Percentiles rank a stretch among this genome's conserved stretches.
These are phyloP conservation scores for Ectemnius continuus DNA, from an alignment of 2,888 invertebrate genomes.

Conservation along the genomic window DNA sequence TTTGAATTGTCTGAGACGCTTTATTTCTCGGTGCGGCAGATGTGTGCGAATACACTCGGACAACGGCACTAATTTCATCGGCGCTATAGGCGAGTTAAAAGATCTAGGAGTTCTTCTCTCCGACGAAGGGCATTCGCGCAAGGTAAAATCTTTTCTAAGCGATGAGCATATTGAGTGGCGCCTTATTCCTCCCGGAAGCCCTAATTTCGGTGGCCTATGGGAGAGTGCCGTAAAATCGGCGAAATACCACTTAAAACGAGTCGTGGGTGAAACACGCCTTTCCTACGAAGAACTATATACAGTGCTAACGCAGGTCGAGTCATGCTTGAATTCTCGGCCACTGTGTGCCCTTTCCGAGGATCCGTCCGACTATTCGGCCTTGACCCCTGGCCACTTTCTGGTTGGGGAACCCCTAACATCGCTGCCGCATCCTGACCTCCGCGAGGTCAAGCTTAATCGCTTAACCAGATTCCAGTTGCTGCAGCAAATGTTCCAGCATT, in stretches of 20 bases:
- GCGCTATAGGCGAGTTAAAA: background rate
- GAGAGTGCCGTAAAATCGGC: slow-evolving; percentile 43
- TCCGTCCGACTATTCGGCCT: slow-evolving; percentile 32
- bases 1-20: background rate
- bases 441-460: too few relatives aligned
- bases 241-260: slow-evolving; percentile 62
- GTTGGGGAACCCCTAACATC: background rate
- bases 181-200: slow-evolving; percentile 13
- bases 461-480: slow-evolving; percentile 35
- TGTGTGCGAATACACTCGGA: background rate
- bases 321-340: slow-evolving; percentile 18
- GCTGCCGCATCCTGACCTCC: slow-evolving; percentile 13
- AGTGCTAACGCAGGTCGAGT: slow-evolving; percentile 44
- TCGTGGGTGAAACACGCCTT: slow-evolving; percentile 47
- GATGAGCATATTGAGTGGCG: background rate
- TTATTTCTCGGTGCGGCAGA: background rate
- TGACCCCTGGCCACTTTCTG: slow-evolving; percentile 36
- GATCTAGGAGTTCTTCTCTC: background rate
- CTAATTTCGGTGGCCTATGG: slow-evolving; percentile 25
- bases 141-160: background rate
- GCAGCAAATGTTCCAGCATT: slow-evolving; percentile 44
- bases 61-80: slow-evolving; percentile 11
- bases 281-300: slow-evolving; percentile 61
- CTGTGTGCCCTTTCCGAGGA: slow-evolving; percentile 40
- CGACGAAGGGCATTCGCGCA: background rate